Evolutionary conservation across 2,888 invertebrate genomes (phyloP).

Genomic region (Zygogramma bicolorata): DNA sequence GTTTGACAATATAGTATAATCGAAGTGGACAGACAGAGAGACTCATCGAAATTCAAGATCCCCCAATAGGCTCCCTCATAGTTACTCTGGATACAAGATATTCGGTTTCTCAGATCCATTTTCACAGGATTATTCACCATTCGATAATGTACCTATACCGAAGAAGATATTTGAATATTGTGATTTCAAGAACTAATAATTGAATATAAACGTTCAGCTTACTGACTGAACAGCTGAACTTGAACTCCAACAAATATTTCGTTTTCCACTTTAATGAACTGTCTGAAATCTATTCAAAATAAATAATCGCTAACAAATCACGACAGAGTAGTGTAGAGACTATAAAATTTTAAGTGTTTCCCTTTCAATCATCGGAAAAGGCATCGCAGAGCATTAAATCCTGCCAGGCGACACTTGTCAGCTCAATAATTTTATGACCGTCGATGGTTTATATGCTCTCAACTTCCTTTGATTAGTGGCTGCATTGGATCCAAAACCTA

Average conservation of each 20-base stretch:
- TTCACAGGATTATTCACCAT: too few relatives aligned
- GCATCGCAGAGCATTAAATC: constrained; percentile 51
- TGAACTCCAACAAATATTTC: constrained; percentile 6
- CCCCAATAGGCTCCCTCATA: too few relatives aligned
- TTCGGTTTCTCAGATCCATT: too few relatives aligned
- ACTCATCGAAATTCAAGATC: too few relatives aligned
- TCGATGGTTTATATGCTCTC: constrained; percentile 54
- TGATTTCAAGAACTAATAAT: too few relatives aligned
- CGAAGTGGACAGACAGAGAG: too few relatives aligned
- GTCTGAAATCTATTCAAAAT: constrained; percentile 49
- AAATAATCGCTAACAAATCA: constrained; percentile 50
- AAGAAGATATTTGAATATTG: too few relatives aligned
- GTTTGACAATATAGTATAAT: too few relatives aligned
- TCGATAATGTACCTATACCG: too few relatives aligned
- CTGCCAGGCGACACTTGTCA: constrained; percentile 57
- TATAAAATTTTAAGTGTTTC: constrained; percentile 55
- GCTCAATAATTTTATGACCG: constrained; percentile 53
- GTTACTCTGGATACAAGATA: too few relatives aligned
- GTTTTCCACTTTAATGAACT: constrained; percentile 41
- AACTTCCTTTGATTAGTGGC: constrained; percentile 55
- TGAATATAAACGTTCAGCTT: too few relatives aligned
- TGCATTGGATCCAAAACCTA: constrained; percentile 43
- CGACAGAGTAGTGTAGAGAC: constrained; percentile 37
- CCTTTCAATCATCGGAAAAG: constrained; percentile 57
- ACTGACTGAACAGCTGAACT: background rate